Conservation (phyloP, 2,888 invertebrate genomes). For the Nipponacmea schrenckii region DNA sequence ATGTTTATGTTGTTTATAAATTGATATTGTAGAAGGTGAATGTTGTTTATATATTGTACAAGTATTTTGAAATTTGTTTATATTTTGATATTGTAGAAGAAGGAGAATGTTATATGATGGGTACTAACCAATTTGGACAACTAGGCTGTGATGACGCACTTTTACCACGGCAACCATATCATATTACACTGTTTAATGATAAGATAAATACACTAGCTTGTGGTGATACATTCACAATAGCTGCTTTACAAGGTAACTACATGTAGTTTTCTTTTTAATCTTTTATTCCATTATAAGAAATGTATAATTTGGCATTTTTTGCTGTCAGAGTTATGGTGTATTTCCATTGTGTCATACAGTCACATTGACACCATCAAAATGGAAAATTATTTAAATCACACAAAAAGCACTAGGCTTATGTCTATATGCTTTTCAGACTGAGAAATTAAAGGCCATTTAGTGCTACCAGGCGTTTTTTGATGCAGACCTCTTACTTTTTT, state of each 20-base stretch:
- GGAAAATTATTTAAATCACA: too few relatives aligned
- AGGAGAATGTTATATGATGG: slow-evolving; percentile 63
- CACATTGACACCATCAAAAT: too few relatives aligned
- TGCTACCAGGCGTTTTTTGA: too few relatives aligned
- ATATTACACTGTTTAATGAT: slow-evolving; percentile 36
- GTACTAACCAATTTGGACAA: slow-evolving; percentile 67
- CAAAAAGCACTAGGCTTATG: too few relatives aligned
- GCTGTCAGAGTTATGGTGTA: neutral
- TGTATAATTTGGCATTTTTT: neutral
- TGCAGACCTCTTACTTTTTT: neutral
- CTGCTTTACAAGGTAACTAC: slow-evolving; percentile 56
- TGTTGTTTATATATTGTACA: too few relatives aligned
- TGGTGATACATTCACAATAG: slow-evolving; percentile 66
- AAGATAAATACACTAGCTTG: slow-evolving; percentile 54
- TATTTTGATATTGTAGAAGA: slow-evolving; percentile 40
- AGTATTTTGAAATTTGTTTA: too few relatives aligned
- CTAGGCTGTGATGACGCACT: slow-evolving; percentile 52
- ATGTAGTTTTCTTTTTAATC: neutral
- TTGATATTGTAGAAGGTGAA: too few relatives aligned
- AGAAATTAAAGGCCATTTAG: too few relatives aligned
- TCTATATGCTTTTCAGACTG: too few relatives aligned
- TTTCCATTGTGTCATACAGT: too few relatives aligned
- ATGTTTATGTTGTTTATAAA: too few relatives aligned
- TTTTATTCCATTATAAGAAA: neutral
- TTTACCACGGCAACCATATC: slow-evolving; percentile 41